Base-by-base conservation (phyloP, 2,888 invertebrate genomes). In the Platynereis dumerilii region DNA sequence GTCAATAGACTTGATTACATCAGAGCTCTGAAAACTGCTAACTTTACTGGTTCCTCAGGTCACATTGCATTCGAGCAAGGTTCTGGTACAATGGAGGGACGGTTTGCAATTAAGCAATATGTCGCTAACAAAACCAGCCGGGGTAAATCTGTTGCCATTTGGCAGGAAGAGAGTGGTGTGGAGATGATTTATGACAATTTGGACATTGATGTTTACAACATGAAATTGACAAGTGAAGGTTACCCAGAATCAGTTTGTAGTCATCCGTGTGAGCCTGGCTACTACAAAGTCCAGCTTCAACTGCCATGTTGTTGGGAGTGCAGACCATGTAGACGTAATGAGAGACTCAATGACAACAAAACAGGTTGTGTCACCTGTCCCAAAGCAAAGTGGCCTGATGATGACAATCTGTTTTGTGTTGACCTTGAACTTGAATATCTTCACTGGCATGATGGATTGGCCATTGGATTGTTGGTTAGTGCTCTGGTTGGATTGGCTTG, bases 301-400 rank as follows among this genome's bases (percentile, higher is more conserved):
- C 20, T 53, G 29, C 60, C 53, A 7, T 60, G 60, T 29, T 60
- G 60, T 22, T 60, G 60, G 60, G 26, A 60, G 20, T 60, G 60
- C 24, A 28, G 26, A 20, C 20, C 20, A 7, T 60, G 60, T 29
- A 7, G 20, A 17, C 28, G 17, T 1, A 60, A 60, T 24, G 28
- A 60, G n/a, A 22, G 28, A 10, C 52, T 60, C 15, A 53, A 34
- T 15, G 34, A 27, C n/a, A 60, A 60, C 26, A 17, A 15, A 1
- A 52, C 53, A 2, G 34, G 26, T 3, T 60, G 60, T 29, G 52
- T 29, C 10, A 12, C 34, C 5, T 60, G 60, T 28, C 29, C 48
- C 2, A 2, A 7, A 10, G 20, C 26, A 17, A 48, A 26, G 7
- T 60, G 60, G 60, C 60, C 60, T 7, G 60, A 60, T 29, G 29